Evolutionary conservation across 2,113 vertebrate genomes (phyloP).

Genomic region (Prionailurus bengalensis): DNA sequence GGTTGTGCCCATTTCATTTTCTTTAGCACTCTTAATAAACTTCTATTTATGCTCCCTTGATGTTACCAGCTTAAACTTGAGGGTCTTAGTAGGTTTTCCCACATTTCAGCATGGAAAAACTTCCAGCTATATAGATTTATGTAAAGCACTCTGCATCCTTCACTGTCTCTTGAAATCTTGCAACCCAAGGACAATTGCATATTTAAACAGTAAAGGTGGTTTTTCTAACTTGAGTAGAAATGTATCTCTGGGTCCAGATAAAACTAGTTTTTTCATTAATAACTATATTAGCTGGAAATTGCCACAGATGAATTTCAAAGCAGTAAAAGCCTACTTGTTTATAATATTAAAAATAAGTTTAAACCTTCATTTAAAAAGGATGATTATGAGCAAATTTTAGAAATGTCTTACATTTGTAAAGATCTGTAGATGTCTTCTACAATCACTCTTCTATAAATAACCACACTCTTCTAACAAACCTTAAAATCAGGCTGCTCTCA

Average conservation of each 20-base stretch:
- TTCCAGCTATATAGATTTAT: constrained; percentile 28
- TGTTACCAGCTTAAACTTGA: constrained; percentile 70
- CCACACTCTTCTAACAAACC: constrained; percentile 83
- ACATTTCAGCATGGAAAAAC: constrained; percentile 68
- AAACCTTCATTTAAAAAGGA: constrained; percentile 79
- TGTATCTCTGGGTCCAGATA: constrained; percentile 65
- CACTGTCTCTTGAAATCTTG: constrained; percentile 69
- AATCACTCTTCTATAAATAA: constrained; percentile 85
- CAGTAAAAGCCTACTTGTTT: constrained; percentile 62
- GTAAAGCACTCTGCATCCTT: constrained; percentile 62
- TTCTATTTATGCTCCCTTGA: constrained; percentile 74
- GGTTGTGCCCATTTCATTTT: constrained; percentile 79
- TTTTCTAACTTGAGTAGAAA: constrained; percentile 58
- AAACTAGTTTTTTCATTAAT: constrained; percentile 74
- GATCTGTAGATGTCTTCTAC: constrained; percentile 70
- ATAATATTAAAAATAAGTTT: constrained; percentile 76
- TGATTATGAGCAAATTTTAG: constrained; percentile 80
- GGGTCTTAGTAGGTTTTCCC: constrained; percentile 45
- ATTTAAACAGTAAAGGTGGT: constrained; percentile 52
- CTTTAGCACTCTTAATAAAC: constrained; percentile 80
- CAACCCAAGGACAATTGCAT: constrained; percentile 48
- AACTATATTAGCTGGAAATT: constrained; percentile 66
- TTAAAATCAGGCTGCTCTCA: constrained; percentile 86
- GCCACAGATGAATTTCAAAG: constrained; percentile 67
- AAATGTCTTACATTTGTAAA: constrained; percentile 83